Evolutionary conservation across 2,888 invertebrate genomes (phyloP).

Genomic region (Phaedon cochleariae): DNA sequence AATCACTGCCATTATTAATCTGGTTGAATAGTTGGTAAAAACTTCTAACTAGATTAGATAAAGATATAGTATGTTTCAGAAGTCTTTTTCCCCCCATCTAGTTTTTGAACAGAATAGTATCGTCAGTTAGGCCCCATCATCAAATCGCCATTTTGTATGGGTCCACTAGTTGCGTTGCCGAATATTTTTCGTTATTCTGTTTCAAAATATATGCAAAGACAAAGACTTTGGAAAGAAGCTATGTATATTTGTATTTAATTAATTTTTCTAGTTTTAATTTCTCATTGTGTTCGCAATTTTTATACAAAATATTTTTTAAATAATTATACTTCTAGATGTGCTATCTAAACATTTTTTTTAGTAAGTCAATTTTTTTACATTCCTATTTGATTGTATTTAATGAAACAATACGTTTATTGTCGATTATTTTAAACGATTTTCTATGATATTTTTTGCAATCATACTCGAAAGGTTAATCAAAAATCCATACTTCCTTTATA

Average conservation of each 20-base stretch:
- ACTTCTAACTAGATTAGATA: constrained; percentile 49
- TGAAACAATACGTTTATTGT: constrained; percentile 24
- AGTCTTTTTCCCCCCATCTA: neutral
- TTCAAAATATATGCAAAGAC: neutral
- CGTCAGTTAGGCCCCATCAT: no score
- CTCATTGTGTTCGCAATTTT: constrained; percentile 56
- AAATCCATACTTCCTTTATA: neutral
- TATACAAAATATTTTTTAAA: constrained; percentile 28
- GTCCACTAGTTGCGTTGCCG: neutral
- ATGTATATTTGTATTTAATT: constrained; percentile 43
- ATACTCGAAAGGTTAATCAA: neutral
- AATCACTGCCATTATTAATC: constrained; percentile 56
- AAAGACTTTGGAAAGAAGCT: neutral
- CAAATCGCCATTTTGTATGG: neutral
- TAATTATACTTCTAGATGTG: constrained; percentile 28
- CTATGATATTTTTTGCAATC: neutral
- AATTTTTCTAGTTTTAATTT: constrained; percentile 43
- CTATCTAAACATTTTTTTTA: constrained; percentile 33
- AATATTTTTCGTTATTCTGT: neutral
- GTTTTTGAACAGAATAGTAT: neutral
- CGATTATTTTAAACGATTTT: neutral
- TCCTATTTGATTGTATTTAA: constrained; percentile 41
- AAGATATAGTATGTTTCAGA: neutral
- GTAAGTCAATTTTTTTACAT: constrained; percentile 43
- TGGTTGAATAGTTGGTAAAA: constrained; percentile 52